Conservation (phyloP, 1,140 invertebrate species). For the Drosophila nasuta region DNA sequence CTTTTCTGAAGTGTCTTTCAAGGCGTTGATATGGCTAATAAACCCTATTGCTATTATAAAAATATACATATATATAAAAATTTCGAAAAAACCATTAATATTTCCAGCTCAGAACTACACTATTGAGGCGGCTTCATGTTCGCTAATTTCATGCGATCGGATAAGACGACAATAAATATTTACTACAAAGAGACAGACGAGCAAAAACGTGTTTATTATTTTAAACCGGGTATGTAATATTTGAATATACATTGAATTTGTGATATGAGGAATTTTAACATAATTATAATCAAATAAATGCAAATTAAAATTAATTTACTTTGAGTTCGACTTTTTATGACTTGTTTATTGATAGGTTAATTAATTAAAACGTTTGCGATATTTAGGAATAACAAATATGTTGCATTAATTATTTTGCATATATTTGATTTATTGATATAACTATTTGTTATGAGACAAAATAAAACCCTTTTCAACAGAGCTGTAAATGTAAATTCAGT, state of each 20-base stretch:
- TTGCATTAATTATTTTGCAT: not conserved
- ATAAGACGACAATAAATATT: conserved; percentile 18
- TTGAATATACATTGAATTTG: not conserved
- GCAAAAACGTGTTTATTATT: conserved; percentile 22
- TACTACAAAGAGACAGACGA: not conserved
- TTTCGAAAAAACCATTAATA: conserved; percentile 3
- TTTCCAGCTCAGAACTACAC: not conserved
- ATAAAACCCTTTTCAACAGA: no score
- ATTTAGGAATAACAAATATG: not conserved
- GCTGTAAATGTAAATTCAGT: no score
- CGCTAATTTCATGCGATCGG: conserved; percentile 22
- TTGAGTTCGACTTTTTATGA: not conserved
- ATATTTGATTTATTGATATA: not conserved
- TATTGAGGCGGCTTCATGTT: not conserved
- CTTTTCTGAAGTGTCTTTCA: conserved; percentile 41
- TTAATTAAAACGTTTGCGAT: not conserved
- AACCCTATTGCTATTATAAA: conserved; percentile 38
- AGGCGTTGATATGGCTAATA: conserved; percentile 34
- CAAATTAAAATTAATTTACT: conserved; percentile 9
- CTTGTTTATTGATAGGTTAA: not conserved
- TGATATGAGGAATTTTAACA: not conserved
- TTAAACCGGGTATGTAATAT: not conserved
- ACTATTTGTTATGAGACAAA: not conserved
- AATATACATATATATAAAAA: conserved; percentile 3
- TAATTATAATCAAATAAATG: not conserved